Conservation (phyloP, 2,113 vertebrate species). For the Ochotona princeps region DNA sequence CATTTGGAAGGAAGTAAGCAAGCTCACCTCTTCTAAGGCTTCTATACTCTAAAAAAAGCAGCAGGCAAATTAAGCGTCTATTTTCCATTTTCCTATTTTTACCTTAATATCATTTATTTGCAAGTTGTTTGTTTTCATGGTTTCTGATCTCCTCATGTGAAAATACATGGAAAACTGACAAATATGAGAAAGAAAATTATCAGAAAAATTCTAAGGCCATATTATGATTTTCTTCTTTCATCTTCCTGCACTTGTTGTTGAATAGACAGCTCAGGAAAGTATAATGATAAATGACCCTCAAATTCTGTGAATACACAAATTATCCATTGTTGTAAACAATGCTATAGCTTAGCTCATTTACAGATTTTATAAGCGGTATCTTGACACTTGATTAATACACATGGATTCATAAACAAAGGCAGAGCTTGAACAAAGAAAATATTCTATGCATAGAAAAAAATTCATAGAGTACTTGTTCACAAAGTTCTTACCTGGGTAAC, state of each 20-base stretch:
- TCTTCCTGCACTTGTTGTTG: neutral
- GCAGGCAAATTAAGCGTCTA: neutral
- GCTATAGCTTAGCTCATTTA: neutral
- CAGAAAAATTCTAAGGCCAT: neutral
- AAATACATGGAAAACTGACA: neutral
- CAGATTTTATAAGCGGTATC: neutral
- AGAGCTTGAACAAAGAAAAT: neutral
- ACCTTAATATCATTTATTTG: neutral
- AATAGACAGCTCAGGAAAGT: neutral
- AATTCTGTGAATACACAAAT: neutral
- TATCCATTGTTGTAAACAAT: neutral
- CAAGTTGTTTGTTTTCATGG: conserved; percentile 16
- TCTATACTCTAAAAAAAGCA: neutral
- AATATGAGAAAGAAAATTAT: neutral
- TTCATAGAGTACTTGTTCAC: neutral
- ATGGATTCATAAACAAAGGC: neutral
- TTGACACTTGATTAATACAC: neutral
- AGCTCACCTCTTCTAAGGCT: neutral
- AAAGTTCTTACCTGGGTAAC: conserved; percentile 92
- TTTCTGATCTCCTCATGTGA: neutral
- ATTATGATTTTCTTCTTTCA: neutral
- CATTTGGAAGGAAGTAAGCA: neutral
- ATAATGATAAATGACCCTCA: neutral
- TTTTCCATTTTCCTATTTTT: neutral
- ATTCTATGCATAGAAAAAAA: neutral